phyloP scores from a whole-genome alignment of 2,113 vertebrate genomes.

The Sceloporus undulatus region DNA sequence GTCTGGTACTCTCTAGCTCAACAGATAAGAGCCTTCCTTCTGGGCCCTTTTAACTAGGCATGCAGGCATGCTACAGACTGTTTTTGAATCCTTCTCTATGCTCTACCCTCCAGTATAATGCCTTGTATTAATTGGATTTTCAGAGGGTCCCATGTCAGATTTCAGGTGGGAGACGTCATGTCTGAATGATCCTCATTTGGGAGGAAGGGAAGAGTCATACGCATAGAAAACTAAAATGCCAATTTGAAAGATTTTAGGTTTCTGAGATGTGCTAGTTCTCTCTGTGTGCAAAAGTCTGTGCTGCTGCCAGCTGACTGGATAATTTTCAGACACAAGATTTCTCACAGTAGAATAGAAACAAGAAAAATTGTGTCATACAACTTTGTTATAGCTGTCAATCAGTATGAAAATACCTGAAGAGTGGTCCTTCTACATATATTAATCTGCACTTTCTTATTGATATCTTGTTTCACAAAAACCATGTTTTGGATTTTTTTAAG shows the following conservation, averaged over 20 bases:
- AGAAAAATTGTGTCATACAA: not conserved
- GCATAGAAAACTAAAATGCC: not conserved
- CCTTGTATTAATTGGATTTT: not conserved
- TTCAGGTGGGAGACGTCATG: not conserved
- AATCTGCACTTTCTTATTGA: not conserved
- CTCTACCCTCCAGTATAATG: too few relatives aligned
- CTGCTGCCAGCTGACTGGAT: not conserved
- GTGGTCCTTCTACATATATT: not conserved
- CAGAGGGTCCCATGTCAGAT: not conserved
- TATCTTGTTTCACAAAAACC: not conserved
- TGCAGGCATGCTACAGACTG: too few relatives aligned
- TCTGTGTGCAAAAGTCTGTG: not conserved
- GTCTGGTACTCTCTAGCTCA: too few relatives aligned
- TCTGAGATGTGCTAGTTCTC: not conserved
- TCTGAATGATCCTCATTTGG: not conserved
- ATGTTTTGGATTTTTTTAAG: not conserved
- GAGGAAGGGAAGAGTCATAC: not conserved
- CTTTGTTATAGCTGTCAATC: not conserved
- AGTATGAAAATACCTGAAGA: not conserved
- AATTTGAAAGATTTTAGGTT: not conserved
- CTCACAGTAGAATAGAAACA: not conserved
- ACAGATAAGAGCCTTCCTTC: too few relatives aligned
- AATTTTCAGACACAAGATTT: not conserved
- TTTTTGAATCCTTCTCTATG: too few relatives aligned
- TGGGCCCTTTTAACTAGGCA: too few relatives aligned